These are phyloP conservation scores for Calliphora vomitoria DNA, from an alignment of 2,888 invertebrate species.

Conservation along the genomic window DNA sequence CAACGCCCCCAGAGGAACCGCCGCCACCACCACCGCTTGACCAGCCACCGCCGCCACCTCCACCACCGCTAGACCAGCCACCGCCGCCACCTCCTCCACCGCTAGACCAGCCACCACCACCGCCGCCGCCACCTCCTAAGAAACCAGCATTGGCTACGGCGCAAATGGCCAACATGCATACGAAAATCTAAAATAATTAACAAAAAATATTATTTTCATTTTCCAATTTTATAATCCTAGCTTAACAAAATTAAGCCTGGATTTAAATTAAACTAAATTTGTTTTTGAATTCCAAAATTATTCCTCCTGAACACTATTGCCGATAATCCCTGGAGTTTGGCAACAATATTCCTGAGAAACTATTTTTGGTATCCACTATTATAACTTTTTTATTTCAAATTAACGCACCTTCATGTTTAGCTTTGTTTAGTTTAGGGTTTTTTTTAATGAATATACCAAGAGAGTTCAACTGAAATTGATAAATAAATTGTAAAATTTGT, in stretches of 20 bases:
- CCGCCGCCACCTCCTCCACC: slow-evolving; percentile 60
- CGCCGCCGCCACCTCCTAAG: slow-evolving; percentile 54
- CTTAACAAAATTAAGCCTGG: background rate
- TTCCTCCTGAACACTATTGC: background rate
- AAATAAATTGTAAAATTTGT: background rate
- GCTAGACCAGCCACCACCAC: slow-evolving; percentile 68
- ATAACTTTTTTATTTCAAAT: background rate
- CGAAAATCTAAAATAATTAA: slow-evolving; percentile 71
- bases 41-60: slow-evolving; percentile 53
- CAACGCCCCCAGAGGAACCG: slow-evolving; percentile 44
- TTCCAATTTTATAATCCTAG: background rate
- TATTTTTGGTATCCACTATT: background rate
- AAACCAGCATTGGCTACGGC: slow-evolving; percentile 74
- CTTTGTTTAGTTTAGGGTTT: slow-evolving; percentile 28
- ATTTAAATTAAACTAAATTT: too few relatives aligned
- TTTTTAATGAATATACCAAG: slow-evolving; percentile 49
- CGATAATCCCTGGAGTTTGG: slow-evolving; percentile 55
- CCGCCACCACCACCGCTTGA: slow-evolving; percentile 21
- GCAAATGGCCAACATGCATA: slow-evolving; percentile 73
- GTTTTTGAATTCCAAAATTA: background rate
- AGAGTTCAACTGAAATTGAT: slow-evolving; percentile 62
- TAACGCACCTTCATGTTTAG: slow-evolving; percentile 67
- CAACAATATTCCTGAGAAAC: slow-evolving; percentile 6
- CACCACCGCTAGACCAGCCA: slow-evolving; percentile 45
- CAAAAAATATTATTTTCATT: background rate